Percentiles rank a stretch among this genome's conserved stretches.
Conservation (phyloP, 2,797 vertebrate species). For the Lemur catta region DNA sequence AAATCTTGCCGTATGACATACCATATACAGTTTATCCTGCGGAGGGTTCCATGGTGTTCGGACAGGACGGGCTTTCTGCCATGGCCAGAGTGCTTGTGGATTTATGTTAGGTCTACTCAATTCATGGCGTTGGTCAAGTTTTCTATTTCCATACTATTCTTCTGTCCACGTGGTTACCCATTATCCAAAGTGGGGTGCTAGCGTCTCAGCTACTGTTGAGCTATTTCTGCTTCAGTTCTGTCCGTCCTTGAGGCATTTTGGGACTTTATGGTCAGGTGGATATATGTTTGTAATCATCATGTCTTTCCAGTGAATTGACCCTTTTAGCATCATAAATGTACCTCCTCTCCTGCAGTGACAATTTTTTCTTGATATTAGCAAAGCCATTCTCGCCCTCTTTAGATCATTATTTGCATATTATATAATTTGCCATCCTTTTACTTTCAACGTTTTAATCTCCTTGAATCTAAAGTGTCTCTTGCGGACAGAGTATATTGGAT, state of each 20-base stretch:
- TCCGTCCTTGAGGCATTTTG: rapidly evolving
- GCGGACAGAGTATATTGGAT: rapidly evolving
- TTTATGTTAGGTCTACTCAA: rapidly evolving
- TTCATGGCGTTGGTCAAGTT: rapidly evolving
- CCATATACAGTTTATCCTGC: rapidly evolving
- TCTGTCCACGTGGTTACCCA: rapidly evolving
- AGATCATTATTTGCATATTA: rapidly evolving
- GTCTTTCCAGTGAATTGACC: too few relatives aligned
- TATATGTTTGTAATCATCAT: rapidly evolving
- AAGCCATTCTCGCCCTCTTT: rapidly evolving
- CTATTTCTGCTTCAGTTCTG: rapidly evolving
- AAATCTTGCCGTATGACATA: rapidly evolving
- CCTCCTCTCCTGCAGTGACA: background rate
- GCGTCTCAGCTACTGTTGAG: rapidly evolving
- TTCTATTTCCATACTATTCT: rapidly evolving
- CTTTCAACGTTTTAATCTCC: background rate
- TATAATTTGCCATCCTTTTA: too few relatives aligned
- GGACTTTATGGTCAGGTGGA: too few relatives aligned
- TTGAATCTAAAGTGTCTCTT: too few relatives aligned
- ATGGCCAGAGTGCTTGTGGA: rapidly evolving
- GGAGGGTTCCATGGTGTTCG: rapidly evolving
- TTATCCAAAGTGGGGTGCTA: rapidly evolving
- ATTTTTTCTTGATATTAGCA: rapidly evolving
- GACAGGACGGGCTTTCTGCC: rapidly evolving
- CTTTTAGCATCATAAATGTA: rapidly evolving